Evolutionary conservation across 2,113 vertebrate species (phyloP), one percentile per base, ranked within the genome.

Genomic region (Pholis gunnellus): DNA sequence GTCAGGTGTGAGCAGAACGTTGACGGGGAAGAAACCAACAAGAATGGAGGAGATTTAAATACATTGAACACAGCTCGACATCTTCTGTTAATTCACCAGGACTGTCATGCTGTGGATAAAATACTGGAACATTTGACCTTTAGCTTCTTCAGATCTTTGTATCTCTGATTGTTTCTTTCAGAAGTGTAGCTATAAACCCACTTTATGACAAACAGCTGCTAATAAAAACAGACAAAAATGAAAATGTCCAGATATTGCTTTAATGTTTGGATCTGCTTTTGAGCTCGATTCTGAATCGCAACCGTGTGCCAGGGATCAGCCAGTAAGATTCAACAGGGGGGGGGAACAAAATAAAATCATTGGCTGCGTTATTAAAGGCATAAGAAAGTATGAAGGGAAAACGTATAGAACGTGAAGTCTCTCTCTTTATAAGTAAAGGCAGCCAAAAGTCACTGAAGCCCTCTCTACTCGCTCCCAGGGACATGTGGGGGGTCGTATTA

Each of bases 171-270:
- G 67, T 64, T 77, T 63, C 25, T 38, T 18, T 38, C 48, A 64
- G 5, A 34, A 34, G 57, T 14, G 67, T n/a, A 13, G n/a, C 44
- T 42, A 38, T 20, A 14, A 31, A 8, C 59, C 59, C 73, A 71
- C 65, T 15, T 22, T 8, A 1, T 38, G 25, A 65, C 18, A 15
- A 94, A 92, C 94, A 94, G 94, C 89, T 78, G 93, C 6, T 25
- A 38, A 40, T 52, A 38, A 48, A 74, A 73, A 46, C 38, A 73
- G 65, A 76, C 22, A 50, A 36, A 63, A 38, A 66, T 31, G 5
- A 42, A 67, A 75, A 87, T 67, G 81, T 64, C 48, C 57, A 54
- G 4, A 72, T 82, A 79, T 81, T 81, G 78, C 70, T 74, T 69
- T 57, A 50, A 65, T 66, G 57, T 46, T 60, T 17, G 57, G 48